Evolutionary conservation across 2,888 invertebrate genomes (phyloP).

Genomic region (Aquatica leii): DNA sequence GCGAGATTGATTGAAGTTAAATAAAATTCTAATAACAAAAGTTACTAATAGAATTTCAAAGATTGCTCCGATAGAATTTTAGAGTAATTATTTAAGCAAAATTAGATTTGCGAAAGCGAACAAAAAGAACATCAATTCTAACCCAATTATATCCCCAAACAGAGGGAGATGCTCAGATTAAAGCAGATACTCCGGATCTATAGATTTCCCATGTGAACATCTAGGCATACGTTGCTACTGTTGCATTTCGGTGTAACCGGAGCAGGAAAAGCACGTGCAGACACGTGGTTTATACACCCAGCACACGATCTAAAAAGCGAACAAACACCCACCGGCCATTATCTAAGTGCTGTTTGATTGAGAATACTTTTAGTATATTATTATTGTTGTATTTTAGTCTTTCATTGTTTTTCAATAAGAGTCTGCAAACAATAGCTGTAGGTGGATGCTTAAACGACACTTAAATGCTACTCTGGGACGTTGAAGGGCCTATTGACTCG

Average conservation of each 20-base stretch:
- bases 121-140: conserved; percentile 49
- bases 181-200: conserved; percentile 45
- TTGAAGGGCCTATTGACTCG: too few relatives aligned
- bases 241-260: conserved; percentile 45
- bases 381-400: conserved; percentile 38
- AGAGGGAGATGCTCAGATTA: conserved; percentile 43
- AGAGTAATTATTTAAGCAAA: conserved; percentile 18
- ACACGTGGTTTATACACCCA: conserved; percentile 41
- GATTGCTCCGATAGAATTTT: conserved; percentile 1
- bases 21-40: too few relatives aligned
- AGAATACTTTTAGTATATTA: conserved; percentile 35
- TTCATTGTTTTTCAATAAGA: conserved; percentile 23
- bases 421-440: neutral
- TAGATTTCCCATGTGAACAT: conserved; percentile 51
- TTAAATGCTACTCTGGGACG: too few relatives aligned
- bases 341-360: conserved; percentile 43
- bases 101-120: conserved; percentile 27
- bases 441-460: neutral
- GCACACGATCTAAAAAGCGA: conserved; percentile 48
- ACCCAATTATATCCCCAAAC: conserved; percentile 46
- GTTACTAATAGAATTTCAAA: neutral
- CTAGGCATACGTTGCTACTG: conserved; percentile 35
- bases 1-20: too few relatives aligned
- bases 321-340: conserved; percentile 47
- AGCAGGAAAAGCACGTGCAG: conserved; percentile 46